phyloP scores from a whole-genome alignment of 1,140 invertebrate genomes.

The Mylabris phalerata region DNA sequence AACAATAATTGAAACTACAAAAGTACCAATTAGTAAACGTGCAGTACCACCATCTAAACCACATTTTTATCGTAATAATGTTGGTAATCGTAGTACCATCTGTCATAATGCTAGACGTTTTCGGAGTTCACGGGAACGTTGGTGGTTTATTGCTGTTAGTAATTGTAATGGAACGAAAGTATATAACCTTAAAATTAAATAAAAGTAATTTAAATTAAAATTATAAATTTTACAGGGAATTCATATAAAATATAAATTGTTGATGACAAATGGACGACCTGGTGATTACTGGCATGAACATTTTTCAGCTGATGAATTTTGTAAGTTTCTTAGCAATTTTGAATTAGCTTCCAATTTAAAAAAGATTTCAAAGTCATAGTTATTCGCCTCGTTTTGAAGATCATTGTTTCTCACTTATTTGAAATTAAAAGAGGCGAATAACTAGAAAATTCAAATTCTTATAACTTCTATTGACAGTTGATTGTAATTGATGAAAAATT shows the following conservation, averaged over 20 bases:
- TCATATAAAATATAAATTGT: slow-evolving; percentile 60
- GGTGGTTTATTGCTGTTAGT: slow-evolving; percentile 73
- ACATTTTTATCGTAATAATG: neutral
- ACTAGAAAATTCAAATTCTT: no score
- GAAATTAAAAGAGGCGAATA: no score
- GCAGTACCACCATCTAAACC: neutral
- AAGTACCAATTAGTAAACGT: slow-evolving; percentile 2
- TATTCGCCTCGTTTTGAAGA: no score
- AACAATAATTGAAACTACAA: neutral
- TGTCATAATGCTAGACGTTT: slow-evolving; percentile 58
- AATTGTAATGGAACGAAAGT: slow-evolving; percentile 62
- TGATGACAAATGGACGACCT: slow-evolving; percentile 73
- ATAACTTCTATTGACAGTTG: no score
- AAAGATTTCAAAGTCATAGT: no score
- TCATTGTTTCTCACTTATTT: no score
- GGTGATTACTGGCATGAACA: slow-evolving; percentile 76
- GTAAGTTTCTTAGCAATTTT: slow-evolving; percentile 51
- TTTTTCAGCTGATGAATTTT: slow-evolving; percentile 89
- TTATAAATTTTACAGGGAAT: slow-evolving; percentile 50
- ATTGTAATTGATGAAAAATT: no score
- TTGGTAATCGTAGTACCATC: slow-evolving; percentile 20
- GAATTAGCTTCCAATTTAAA: neutral
- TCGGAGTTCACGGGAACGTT: slow-evolving; percentile 59
- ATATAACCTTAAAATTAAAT: slow-evolving; percentile 1
- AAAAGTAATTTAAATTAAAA: neutral